Evolutionary conservation across 2,113 vertebrate species (phyloP).

Genomic region (Pongo abelii): DNA sequence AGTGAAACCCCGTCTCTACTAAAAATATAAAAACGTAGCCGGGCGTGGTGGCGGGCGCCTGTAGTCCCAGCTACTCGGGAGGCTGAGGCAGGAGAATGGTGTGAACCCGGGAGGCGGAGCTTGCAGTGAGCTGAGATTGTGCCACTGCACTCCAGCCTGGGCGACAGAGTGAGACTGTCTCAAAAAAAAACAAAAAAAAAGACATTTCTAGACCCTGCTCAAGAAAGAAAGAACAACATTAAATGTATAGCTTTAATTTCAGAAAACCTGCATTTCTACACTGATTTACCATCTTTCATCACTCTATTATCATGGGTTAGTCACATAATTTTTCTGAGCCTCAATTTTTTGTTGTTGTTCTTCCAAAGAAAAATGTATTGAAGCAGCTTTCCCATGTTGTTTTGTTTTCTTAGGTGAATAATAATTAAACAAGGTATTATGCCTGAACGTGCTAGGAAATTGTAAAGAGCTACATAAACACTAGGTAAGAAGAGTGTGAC

Average conservation of each 20-base stretch:
- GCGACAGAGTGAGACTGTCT: no score
- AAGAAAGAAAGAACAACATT: neutral
- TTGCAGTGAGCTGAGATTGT: no score
- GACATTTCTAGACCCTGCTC: neutral
- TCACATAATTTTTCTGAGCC: neutral
- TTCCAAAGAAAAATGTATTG: neutral
- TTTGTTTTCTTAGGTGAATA: neutral
- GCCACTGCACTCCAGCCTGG: no score
- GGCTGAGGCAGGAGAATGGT: no score
- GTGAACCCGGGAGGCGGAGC: no score
- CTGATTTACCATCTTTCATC: neutral
- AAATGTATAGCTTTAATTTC: neutral
- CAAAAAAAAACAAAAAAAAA: neutral
- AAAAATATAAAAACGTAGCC: no score
- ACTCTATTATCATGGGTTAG: neutral
- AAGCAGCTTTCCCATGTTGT: neutral
- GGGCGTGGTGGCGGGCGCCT: no score
- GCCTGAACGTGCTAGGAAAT: neutral
- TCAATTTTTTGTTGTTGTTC: neutral
- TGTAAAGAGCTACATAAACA: neutral
- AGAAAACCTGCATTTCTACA: neutral
- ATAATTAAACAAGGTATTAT: neutral
- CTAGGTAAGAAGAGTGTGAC: neutral
- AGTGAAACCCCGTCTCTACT: no score
- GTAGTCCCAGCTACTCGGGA: no score